Conservation (phyloP, 64 coral and sea anemone genomes). For the Montipora sp. region DNA sequence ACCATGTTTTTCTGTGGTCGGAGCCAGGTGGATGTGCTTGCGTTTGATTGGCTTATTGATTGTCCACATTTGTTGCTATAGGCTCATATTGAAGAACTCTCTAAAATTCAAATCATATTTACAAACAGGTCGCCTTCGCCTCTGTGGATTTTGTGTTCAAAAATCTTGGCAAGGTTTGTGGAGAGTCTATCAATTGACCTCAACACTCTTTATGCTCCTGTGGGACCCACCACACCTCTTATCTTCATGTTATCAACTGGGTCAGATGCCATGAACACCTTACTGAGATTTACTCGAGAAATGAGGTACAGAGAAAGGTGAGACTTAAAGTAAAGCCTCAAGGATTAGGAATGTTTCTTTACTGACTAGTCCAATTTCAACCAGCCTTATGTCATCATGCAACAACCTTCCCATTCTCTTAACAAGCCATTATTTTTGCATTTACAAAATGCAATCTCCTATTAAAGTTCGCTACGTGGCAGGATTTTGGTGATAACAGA, state of each 20-base stretch:
- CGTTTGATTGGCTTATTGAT: no score
- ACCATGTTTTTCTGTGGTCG: no score
- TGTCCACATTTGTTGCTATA: no score
- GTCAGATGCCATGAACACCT: constrained; percentile 96
- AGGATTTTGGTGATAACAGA: no score
- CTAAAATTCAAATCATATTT: neutral
- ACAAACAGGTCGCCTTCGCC: constrained; percentile 85
- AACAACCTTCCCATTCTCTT: no score
- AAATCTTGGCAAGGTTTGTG: constrained; percentile 93
- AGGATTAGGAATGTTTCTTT: no score
- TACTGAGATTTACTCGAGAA: constrained; percentile 86
- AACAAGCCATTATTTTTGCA: no score
- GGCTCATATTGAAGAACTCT: neutral
- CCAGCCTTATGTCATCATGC: no score
- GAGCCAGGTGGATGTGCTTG: no score
- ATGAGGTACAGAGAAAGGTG: constrained; percentile 92
- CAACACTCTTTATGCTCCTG: constrained; percentile 72
- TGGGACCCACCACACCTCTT: constrained; percentile 82
- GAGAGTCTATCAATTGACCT: constrained; percentile 92
- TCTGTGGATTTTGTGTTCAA: constrained; percentile 85
- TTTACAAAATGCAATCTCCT: no score
- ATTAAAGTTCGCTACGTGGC: no score
- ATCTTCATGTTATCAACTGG: constrained; percentile 94
- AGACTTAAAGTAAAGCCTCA: neutral
- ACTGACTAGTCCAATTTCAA: no score